Evolutionary conservation across 2,888 invertebrate species (phyloP).

Genomic region (Nysson spinosus): DNA sequence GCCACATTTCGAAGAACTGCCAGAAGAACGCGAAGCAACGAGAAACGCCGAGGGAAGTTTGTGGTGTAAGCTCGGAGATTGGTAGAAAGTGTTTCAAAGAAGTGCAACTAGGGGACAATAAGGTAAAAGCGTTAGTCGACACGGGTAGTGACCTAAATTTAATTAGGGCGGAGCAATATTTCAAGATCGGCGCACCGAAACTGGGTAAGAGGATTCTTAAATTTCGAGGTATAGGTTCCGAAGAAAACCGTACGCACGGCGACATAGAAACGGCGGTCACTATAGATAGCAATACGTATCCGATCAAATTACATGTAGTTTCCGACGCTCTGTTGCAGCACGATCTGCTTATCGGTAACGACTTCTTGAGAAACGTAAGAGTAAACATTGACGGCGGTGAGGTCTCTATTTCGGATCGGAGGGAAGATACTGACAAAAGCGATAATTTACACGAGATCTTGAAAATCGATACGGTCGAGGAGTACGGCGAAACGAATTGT

Average conservation of each 20-base stretch:
- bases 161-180: not conserved
- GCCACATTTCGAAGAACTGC: not conserved
- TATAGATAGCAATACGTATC: slow-evolving; percentile 30
- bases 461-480: slow-evolving; percentile 11
- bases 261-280: slow-evolving; percentile 6
- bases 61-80: not conserved
- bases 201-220: slow-evolving; percentile 6
- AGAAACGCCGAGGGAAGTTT: not conserved
- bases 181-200: slow-evolving; percentile 13
- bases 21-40: not conserved
- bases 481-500: not conserved
- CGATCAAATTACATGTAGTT: slow-evolving; percentile 38
- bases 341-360: not conserved
- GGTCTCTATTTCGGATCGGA: slow-evolving; percentile 25
- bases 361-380: slow-evolving; percentile 13
- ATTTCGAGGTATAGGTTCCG: slow-evolving; percentile 37
- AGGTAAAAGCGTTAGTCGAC: slow-evolving; percentile 8
- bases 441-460: slow-evolving; percentile 20
- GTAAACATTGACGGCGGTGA: slow-evolving; percentile 10
- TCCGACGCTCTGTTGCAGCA: slow-evolving; percentile 1
- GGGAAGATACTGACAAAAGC: not conserved
- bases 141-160: slow-evolving; percentile 15
- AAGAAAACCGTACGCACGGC: slow-evolving; percentile 25
- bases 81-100: not conserved
- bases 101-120: slow-evolving; percentile 4